These are phyloP conservation scores for Chirona hameri DNA, from an alignment of 2,888 invertebrate genomes.

Conservation along the genomic window DNA sequence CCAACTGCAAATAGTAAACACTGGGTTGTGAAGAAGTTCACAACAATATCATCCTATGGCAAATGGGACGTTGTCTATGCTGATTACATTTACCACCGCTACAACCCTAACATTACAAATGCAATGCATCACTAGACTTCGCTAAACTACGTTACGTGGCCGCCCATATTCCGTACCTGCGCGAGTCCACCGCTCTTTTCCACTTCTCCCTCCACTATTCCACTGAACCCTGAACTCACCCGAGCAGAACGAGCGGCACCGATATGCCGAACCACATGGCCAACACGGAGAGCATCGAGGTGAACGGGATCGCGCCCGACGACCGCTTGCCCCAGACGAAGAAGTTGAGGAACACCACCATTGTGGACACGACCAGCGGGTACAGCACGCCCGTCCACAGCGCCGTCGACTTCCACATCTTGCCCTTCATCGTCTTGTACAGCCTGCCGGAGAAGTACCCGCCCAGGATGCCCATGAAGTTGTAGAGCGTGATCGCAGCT, in stretches of 20 bases:
- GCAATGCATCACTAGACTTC: too few species aligned
- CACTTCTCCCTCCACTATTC: too few species aligned
- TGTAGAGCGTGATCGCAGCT: slow-evolving; percentile 91
- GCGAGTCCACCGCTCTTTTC: too few species aligned
- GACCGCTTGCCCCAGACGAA: slow-evolving; percentile 97
- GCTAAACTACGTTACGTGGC: too few species aligned
- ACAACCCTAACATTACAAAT: too few species aligned
- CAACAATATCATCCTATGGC: too few species aligned
- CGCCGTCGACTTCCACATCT: slow-evolving; percentile 87
- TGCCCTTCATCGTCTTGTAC: slow-evolving; percentile 95
- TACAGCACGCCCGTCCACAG: slow-evolving; percentile 86
- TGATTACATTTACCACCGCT: too few species aligned
- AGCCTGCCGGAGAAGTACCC: slow-evolving; percentile 92
- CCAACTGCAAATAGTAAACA: too few species aligned
- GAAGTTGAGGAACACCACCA: slow-evolving; percentile 92
- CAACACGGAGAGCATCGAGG: slow-evolving; percentile 89
- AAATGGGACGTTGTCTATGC: too few species aligned
- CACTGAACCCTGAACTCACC: slow-evolving; percentile 61
- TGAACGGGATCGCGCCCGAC: slow-evolving; percentile 96
- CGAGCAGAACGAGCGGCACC: slow-evolving; percentile 88
- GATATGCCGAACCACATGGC: slow-evolving; percentile 96
- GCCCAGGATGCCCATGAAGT: slow-evolving; percentile 93
- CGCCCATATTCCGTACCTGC: too few species aligned
- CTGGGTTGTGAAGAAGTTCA: too few species aligned
- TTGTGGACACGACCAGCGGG: slow-evolving; percentile 85